Percentiles rank a stretch among this genome's conserved stretches.
Evolutionary conservation across 2,113 vertebrate genomes (phyloP).

Genomic region (Jaculus jaculus): DNA sequence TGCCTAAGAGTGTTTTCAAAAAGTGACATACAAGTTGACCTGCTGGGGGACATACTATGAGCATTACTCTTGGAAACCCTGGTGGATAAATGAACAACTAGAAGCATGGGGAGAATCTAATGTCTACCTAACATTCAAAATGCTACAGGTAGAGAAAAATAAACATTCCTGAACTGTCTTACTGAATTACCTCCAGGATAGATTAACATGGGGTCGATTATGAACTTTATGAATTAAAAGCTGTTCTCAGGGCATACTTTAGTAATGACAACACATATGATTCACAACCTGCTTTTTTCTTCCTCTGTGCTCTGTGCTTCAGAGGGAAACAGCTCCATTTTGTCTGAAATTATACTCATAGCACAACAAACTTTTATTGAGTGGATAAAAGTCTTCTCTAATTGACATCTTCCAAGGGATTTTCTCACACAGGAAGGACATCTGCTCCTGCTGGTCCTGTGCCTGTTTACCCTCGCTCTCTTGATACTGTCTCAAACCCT

Average conservation of each 20-base stretch:
- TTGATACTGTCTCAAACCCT: background rate
- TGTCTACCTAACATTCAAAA: background rate
- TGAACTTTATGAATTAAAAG: background rate
- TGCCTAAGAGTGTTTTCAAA: background rate
- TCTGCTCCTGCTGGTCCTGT: background rate
- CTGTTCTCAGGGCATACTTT: background rate
- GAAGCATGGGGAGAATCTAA: background rate
- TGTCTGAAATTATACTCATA: background rate
- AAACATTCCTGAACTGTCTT: background rate
- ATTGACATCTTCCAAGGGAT: rapidly evolving
- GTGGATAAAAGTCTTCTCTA: background rate
- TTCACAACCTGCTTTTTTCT: background rate
- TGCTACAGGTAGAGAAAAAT: background rate
- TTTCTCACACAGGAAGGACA: background rate
- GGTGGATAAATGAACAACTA: background rate
- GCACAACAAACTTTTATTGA: background rate
- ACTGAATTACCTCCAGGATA: background rate
- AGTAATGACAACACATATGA: background rate
- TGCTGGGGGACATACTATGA: background rate
- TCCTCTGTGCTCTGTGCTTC: background rate
- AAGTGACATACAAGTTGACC: background rate
- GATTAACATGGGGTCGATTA: background rate
- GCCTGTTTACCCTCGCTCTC: background rate
- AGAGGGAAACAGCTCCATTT: background rate
- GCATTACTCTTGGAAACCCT: background rate